These are phyloP conservation scores for Phragmatobia fuliginosa DNA, from an alignment of 2,888 invertebrate species.

Conservation along the genomic window DNA sequence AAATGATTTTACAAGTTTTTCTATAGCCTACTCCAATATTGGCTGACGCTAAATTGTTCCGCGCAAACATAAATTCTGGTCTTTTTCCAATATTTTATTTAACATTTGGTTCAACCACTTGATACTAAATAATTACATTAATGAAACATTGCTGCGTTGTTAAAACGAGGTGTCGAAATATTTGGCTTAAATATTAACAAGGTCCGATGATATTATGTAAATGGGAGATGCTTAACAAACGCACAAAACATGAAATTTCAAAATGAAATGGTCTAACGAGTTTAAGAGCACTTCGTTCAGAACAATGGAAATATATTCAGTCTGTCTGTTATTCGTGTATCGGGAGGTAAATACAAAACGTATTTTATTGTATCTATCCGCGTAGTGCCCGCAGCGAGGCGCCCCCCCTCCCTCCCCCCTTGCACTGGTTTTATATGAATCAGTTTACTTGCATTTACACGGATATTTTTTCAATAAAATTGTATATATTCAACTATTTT, in stretches of 20 bases:
- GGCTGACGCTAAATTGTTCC: not conserved
- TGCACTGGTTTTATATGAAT: not conserved
- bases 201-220: constrained; percentile 3
- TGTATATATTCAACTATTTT: not conserved
- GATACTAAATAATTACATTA: not conserved
- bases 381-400: not conserved
- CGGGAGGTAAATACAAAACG: not conserved
- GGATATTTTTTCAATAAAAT: not conserved
- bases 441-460: not conserved
- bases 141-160: not conserved
- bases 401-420: not conserved
- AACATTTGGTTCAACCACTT: not conserved
- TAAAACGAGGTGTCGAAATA: constrained; percentile 1
- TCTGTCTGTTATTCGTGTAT: constrained; percentile 1
- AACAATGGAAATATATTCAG: not conserved
- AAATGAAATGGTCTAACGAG: constrained; percentile 1
- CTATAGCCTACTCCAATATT: not conserved
- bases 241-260: not conserved
- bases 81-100: not conserved
- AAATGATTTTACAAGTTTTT: not conserved
- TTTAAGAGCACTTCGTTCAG: not conserved
- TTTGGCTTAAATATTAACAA: constrained; percentile 3
- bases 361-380: not conserved
- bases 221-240: constrained; percentile 1
- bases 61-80: not conserved